Conservation (phyloP, 2,113 vertebrate genomes). For the Ceyx margarethae region DNA sequence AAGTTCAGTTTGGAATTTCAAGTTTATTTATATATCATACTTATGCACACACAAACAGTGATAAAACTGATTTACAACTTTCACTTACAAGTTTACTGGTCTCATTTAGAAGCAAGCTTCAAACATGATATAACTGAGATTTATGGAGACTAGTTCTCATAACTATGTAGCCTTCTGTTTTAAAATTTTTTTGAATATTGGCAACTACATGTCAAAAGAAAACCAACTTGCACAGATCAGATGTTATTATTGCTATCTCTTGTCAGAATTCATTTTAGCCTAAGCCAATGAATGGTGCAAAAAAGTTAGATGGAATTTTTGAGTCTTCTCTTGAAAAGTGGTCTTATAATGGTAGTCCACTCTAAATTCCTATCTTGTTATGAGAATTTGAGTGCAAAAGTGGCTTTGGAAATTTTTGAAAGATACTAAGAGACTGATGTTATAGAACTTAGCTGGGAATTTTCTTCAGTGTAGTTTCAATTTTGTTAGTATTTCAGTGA, state of each 20-base stretch:
- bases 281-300: background rate
- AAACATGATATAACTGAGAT: background rate
- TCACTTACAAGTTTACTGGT: slow-evolving; percentile 36
- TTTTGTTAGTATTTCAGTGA: background rate
- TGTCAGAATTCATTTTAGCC: background rate
- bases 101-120: background rate
- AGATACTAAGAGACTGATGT: background rate
- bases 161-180: slow-evolving; percentile 16
- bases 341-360: background rate
- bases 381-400: background rate
- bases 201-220: background rate
- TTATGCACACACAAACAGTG: slow-evolving; percentile 4
- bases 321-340: background rate
- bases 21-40: background rate
- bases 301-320: background rate
- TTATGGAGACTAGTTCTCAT: slow-evolving; percentile 10
- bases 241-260: background rate
- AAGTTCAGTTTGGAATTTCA: slow-evolving; percentile 18
- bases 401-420: background rate
- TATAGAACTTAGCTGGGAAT: background rate
- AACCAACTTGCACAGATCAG: background rate
- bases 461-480: background rate
- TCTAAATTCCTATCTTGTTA: background rate
- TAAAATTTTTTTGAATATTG: background rate
- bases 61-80: slow-evolving; percentile 51